Conservation (phyloP, 2,113 vertebrate genomes). For the Heteronetta atricapilla region DNA sequence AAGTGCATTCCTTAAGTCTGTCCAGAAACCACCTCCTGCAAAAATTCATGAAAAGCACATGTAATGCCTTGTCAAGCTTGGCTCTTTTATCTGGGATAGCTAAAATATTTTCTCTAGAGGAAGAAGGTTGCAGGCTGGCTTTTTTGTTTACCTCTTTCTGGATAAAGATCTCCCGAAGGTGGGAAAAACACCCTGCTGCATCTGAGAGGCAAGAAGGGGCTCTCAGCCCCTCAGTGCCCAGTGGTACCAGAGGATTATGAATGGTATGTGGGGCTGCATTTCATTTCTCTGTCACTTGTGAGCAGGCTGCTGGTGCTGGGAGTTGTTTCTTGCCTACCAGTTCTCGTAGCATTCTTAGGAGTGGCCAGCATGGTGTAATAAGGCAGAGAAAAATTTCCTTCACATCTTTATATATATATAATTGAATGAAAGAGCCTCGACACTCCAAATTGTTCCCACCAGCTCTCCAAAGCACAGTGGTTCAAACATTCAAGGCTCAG, state of each 20-base stretch:
- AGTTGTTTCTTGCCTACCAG: neutral
- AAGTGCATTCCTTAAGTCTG: conserved; percentile 28
- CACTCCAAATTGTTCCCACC: neutral
- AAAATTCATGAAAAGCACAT: neutral
- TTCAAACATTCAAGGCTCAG: neutral
- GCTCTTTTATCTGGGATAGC: neutral
- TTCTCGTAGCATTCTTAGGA: neutral
- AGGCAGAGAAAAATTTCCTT: neutral
- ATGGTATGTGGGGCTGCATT: neutral
- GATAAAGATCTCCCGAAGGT: neutral
- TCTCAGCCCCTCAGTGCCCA: neutral
- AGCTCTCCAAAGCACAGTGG: neutral
- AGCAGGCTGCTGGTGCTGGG: neutral
- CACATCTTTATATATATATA: neutral
- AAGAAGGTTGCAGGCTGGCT: neutral
- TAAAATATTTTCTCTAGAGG: neutral
- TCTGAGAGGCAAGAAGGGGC: neutral
- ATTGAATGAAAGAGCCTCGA: neutral
- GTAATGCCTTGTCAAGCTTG: neutral
- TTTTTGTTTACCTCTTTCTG: neutral
- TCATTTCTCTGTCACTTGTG: neutral
- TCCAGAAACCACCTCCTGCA: conserved; percentile 8
- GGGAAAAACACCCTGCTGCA: neutral
- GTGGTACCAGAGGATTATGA: neutral
- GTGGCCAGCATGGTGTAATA: accelerated